A percentile compares a stretch with the other conserved stretches of the same genome.
Evolutionary conservation across 2,113 vertebrate species (phyloP).

Genomic region (cat (Felis catus)): DNA sequence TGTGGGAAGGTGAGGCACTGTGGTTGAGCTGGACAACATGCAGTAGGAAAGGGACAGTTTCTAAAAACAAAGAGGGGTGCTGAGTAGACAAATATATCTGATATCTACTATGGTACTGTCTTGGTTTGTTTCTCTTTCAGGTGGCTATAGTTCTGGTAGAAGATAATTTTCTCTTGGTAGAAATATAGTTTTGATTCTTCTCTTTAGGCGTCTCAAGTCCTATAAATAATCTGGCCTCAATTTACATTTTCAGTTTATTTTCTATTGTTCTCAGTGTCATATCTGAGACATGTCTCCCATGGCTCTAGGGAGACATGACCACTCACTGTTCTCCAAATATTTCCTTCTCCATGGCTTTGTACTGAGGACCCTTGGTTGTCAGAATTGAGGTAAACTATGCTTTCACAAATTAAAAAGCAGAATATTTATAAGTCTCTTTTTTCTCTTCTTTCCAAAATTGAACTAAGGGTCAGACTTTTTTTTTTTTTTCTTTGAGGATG

Average conservation of each 20-base stretch:
- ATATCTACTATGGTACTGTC: neutral
- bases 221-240: neutral
- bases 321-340: neutral
- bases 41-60: neutral
- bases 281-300: no score
- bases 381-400: neutral
- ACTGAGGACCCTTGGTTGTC: neutral
- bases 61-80: neutral
- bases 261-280: neutral
- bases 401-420: neutral
- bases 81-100: neutral
- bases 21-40: neutral
- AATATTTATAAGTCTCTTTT: neutral
- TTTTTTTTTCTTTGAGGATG: neutral
- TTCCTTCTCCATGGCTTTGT: neutral
- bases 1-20: neutral
- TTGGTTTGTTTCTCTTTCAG: neutral
- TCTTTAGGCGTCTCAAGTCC: neutral
- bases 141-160: neutral
- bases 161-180: neutral
- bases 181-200: neutral
- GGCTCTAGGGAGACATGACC: neutral
- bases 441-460: slow-evolving; percentile 33
- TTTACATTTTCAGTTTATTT: neutral
- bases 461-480: neutral